A percentile compares a stretch with the other conserved stretches of the same genome.
phyloP scores from a whole-genome alignment of 2,888 invertebrate genomes.

The Cryptocephalus moraei region DNA sequence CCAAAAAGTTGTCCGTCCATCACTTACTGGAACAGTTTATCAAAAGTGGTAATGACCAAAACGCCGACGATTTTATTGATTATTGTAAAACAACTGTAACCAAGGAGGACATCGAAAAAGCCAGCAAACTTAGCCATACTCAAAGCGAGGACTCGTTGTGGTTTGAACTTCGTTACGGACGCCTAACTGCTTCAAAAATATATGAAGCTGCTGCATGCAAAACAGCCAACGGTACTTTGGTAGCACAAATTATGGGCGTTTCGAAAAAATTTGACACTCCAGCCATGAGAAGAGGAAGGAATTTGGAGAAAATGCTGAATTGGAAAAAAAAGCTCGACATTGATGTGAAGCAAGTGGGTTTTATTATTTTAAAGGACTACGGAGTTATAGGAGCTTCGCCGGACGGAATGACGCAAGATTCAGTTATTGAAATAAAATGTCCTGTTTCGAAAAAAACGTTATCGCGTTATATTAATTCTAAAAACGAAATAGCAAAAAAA shows the following conservation, averaged over 20 bases:
- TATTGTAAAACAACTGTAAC: too few relatives aligned
- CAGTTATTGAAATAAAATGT: conserved; percentile 13
- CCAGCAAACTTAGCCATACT: too few relatives aligned
- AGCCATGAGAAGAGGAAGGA: conserved; percentile 7
- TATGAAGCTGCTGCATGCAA: conserved; percentile 2
- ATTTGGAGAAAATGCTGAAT: conserved; percentile 2
- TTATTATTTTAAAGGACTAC: background rate
- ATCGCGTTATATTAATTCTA: conserved; percentile 5
- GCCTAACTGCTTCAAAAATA: conserved; percentile 20
- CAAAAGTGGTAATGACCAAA: too few relatives aligned
- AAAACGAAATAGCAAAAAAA: conserved; percentile 8
- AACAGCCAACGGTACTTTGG: conserved; percentile 4
- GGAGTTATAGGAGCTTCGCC: background rate
- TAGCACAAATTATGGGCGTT: conserved; percentile 3
- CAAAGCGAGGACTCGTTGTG: conserved; percentile 14
- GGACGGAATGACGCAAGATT: conserved; percentile 11
- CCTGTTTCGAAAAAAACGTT: conserved; percentile 7
- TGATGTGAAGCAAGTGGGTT: background rate
- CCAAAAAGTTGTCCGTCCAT: too few relatives aligned
- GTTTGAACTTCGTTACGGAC: conserved; percentile 24
- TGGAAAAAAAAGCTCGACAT: background rate
- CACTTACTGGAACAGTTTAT: too few relatives aligned
- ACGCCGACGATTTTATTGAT: too few relatives aligned
- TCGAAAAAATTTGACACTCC: conserved; percentile 4
- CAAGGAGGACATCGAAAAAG: too few relatives aligned